Conservation (phyloP, 2,888 invertebrate genomes). For the Xestoiulus laeticollis region DNA sequence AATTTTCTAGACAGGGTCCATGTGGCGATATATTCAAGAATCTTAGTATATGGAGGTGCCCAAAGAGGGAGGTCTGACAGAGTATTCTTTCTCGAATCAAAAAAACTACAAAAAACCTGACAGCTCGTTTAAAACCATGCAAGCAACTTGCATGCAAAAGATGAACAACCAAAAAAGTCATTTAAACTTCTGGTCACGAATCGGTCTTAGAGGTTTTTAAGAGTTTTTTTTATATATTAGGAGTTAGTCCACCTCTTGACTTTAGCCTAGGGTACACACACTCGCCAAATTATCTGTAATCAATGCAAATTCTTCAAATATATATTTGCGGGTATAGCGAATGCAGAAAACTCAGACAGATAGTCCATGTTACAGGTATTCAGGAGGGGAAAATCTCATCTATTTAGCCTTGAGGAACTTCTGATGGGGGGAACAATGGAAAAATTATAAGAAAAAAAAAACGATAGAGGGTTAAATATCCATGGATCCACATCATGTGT, state of each 20-base stretch:
- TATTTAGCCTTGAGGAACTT: constrained; percentile 44
- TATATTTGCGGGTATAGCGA: constrained; percentile 40
- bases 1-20: background rate
- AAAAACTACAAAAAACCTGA: constrained; percentile 31
- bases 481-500: constrained; percentile 31
- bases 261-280: constrained; percentile 32
- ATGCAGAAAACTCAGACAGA: constrained; percentile 41
- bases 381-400: constrained; percentile 40
- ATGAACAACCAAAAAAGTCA: constrained; percentile 29
- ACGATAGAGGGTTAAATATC: constrained; percentile 32
- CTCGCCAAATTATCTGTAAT: constrained; percentile 47
- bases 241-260: constrained; percentile 45
- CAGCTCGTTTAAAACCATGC: constrained; percentile 37
- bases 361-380: background rate
- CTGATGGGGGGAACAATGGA: constrained; percentile 11
- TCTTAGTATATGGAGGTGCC: background rate
- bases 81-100: background rate
- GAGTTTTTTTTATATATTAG: constrained; percentile 19
- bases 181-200: constrained; percentile 47
- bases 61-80: background rate
- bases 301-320: constrained; percentile 48
- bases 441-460: constrained; percentile 8
- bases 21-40: background rate
- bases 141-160: constrained; percentile 23
- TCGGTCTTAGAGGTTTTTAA: constrained; percentile 26